Evolutionary conservation across 2,113 vertebrate genomes (phyloP).

Genomic region (Phasianus colchicus): DNA sequence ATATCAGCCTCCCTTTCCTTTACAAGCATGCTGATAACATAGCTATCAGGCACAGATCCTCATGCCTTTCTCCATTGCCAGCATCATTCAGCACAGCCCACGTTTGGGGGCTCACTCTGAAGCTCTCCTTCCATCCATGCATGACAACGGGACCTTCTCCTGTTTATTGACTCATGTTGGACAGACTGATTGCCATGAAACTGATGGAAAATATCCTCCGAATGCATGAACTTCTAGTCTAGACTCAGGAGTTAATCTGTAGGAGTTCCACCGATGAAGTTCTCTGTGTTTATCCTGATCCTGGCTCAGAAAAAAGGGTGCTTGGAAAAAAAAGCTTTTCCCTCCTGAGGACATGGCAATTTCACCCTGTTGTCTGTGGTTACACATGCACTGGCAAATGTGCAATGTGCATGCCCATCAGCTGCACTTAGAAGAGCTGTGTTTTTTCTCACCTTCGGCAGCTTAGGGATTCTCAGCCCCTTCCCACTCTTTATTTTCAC

Average conservation of each 20-base stretch:
- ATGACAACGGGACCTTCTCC: neutral
- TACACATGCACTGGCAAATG: neutral
- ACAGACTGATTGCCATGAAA: neutral
- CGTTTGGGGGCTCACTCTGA: neutral
- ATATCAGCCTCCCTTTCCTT: neutral
- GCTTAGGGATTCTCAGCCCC: neutral
- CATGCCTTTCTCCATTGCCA: neutral
- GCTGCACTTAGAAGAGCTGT: neutral
- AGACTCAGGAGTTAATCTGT: neutral
- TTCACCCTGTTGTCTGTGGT: neutral
- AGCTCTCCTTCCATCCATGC: neutral
- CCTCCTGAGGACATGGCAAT: neutral
- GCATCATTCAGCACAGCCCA: neutral
- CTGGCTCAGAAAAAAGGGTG: neutral
- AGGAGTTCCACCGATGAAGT: neutral
- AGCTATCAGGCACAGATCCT: neutral
- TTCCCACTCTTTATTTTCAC: neutral
- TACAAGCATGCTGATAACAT: neutral
- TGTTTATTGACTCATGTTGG: neutral
- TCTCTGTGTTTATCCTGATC: neutral
- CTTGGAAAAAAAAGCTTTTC: neutral
- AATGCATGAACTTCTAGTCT: neutral
- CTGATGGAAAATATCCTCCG: neutral
- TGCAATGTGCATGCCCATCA: neutral
- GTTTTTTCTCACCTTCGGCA: conserved; percentile 33